phyloP scores from a whole-genome alignment of 1,140 invertebrate genomes.

The Cataglyphis hispanica region DNA sequence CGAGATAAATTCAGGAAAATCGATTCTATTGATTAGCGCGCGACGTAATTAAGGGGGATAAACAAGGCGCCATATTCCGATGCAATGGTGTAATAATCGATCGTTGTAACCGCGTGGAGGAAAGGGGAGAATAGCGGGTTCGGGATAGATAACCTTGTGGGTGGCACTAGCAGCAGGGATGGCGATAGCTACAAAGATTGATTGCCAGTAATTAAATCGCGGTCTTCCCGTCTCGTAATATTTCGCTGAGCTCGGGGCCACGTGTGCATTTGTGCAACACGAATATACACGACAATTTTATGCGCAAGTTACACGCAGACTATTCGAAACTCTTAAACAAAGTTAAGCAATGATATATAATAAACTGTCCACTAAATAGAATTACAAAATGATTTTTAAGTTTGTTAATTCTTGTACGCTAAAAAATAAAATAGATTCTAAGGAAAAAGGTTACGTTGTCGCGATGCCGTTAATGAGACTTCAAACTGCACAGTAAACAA shows the following conservation, averaged over 20 bases:
- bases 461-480: not conserved
- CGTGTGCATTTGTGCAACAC: not conserved
- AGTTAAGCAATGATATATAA: not conserved
- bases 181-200: constrained; percentile 67
- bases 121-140: constrained; percentile 43
- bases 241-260: not conserved
- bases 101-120: constrained; percentile 50
- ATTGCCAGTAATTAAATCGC: constrained; percentile 65
- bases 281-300: not conserved
- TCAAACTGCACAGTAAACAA: not conserved
- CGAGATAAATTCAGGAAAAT: constrained; percentile 65
- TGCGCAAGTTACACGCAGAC: not conserved
- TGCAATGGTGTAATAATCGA: constrained; percentile 74
- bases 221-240: constrained; percentile 55
- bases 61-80: constrained; percentile 73
- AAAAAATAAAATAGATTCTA: not conserved
- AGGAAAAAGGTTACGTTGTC: not conserved
- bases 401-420: not conserved
- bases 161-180: constrained; percentile 50
- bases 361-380: not conserved
- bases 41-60: constrained; percentile 73
- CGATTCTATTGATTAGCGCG: constrained; percentile 69
- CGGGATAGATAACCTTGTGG: constrained; percentile 64
- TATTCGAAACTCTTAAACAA: not conserved
- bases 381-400: not conserved